Base-by-base conservation (phyloP, 2,113 vertebrate species). In the Fulica atra region DNA sequence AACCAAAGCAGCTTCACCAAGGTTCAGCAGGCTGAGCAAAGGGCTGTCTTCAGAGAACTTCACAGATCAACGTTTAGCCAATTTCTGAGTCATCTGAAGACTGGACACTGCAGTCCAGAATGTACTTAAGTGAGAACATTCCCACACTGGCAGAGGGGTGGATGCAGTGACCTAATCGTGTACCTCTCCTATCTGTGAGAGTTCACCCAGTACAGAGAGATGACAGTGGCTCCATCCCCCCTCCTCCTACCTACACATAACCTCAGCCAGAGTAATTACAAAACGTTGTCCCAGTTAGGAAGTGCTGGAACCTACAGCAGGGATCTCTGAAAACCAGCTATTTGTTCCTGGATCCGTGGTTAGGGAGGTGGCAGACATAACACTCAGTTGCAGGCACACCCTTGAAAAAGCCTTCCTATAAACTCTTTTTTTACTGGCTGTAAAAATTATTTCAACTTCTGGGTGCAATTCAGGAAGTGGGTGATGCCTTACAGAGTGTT, bases 401-500 rank as follows among this genome's bases (percentile, higher is more conserved):
- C 95, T 94, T 53, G 48, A 48, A 71, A 93, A 88, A 81, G 23
- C 48, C 76, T 84, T 74, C 65, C 86, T 76, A 86, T 57, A 84
- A 95, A 83, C 61, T 42, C 63, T 50, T 83, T n/a, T 82, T 92
- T 76, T 86, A 86, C 68, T 90, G 92, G 68, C 86, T 48, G 46
- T 28, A 29, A 31, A 84, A 61, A 29, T 89, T 68, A 69, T 53
- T 96, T n/a, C 88, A 72, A 69, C 83, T 94, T 65, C 69, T 93
- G 92, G 85, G 80, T 79, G 77, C 93, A 86, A 86, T 74, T 88
- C 80, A 86, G 93, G 88, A 95, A 93, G 76, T 40, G 93, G 95
- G 83, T 86, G 86, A 96, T 90, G 96, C 88, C 81, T 96, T 85
- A 81, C 57, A 46, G 21, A 81, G 77, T 29, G 56, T 90, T 92